These are phyloP conservation scores for Melanotus villosus DNA, from an alignment of 2,888 invertebrate species.

Conservation along the genomic window DNA sequence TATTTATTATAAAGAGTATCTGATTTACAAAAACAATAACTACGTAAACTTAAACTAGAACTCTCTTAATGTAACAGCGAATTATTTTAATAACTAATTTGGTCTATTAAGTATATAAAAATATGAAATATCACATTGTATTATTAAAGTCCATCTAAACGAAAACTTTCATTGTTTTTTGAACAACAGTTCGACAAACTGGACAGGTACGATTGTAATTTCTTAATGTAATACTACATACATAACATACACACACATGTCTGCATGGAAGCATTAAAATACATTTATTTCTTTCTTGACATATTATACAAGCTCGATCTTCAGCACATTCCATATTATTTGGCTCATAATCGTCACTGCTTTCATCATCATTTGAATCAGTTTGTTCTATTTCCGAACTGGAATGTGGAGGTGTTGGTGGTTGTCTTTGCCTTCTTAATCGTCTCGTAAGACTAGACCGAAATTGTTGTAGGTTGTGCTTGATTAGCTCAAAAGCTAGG, in stretches of 20 bases:
- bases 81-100: no score
- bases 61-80: no score
- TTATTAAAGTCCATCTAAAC: slow-evolving; percentile 63
- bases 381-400: slow-evolving; percentile 21
- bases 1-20: background rate
- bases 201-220: slow-evolving; percentile 71
- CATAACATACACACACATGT: slow-evolving; percentile 72
- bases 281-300: slow-evolving; percentile 72
- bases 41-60: no score
- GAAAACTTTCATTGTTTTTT: slow-evolving; percentile 72
- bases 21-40: no score
- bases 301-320: slow-evolving; percentile 71
- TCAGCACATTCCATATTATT: slow-evolving; percentile 24
- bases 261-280: slow-evolving; percentile 72
- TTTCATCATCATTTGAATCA: slow-evolving; percentile 1
- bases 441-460: background rate
- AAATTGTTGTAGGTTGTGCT: slow-evolving; percentile 1
- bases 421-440: background rate
- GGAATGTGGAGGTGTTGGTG: background rate
- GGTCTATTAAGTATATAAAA: no score
- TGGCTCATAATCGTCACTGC: background rate
- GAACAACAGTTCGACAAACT: slow-evolving; percentile 72
- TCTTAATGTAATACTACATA: slow-evolving; percentile 70
- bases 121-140: background rate
- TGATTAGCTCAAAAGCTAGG: slow-evolving; percentile 1